Evolutionary conservation across 1,140 invertebrate genomes (phyloP), one percentile per base, ranked within the genome.

Genomic region (Pseudachorutes palmiensis): DNA sequence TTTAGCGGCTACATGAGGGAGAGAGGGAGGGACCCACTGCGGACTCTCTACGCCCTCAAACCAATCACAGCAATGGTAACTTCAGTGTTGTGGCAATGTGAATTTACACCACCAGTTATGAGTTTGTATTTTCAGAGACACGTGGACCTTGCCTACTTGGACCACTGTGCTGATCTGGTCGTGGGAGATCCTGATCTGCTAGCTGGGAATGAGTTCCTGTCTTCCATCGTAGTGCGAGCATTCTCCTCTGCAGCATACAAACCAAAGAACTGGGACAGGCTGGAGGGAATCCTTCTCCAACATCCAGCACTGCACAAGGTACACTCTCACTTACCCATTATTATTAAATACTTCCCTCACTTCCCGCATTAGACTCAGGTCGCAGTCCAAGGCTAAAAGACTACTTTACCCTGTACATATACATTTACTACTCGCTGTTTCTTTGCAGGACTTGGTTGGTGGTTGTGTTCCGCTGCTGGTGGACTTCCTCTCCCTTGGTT

Each of bases 201-300:
- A 19, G 19, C 69, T 76, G 45, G 72, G 24, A 59, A 67, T 2
- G 73, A 2, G 71, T 75, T 16, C 70, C 76, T 62, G 76, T 74
- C 81, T 16, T 79, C 82, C 67, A 77, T 78, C 31, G 79, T 84
- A 67, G 76, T 83, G 1, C 32, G 67, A 66, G 30, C 12, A 24
- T 68, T 68, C 63, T 76, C 81, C 16, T 79, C 80, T 70, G 82
- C 81, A 31, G 82, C 85, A 76, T 86, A 82, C 72, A 82, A 80
- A 57, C 84, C 85, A 1, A 60, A 76, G 22, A 70, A 80, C 71
- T 87, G 84, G 84, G 72, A 77, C 1, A 71, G 65, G 32, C 74
- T 87, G 32, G 74, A 76, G 22, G 24, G 61, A 49, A 41, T 72
- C 16, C 16, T 75, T 14, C 26, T 73, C 69, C 60, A 71, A 12